phyloP scores from a whole-genome alignment of 2,113 vertebrate species.

The Ginglymostoma cirratum region DNA sequence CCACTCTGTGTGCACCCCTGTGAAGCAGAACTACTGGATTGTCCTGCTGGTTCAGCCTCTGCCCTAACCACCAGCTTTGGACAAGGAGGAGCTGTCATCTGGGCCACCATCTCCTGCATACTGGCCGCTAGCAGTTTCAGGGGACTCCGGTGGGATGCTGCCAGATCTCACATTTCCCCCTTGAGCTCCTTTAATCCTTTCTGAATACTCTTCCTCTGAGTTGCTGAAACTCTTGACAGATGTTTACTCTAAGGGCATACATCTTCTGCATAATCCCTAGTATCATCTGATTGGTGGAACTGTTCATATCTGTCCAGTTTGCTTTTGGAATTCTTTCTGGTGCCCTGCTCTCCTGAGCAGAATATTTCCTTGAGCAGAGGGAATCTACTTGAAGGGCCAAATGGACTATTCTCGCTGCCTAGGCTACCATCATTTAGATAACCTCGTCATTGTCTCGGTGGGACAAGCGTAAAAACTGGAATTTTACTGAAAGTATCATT shows the following conservation, averaged over 20 bases:
- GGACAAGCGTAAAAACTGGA: not conserved
- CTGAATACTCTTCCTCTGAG: not conserved
- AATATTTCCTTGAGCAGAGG: not conserved
- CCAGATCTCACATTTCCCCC: constrained; percentile 27
- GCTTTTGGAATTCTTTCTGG: not conserved
- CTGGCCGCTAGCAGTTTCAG: constrained; percentile 32
- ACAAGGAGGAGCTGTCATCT: constrained; percentile 34
- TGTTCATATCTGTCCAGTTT: constrained; percentile 23
- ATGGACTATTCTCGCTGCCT: not conserved
- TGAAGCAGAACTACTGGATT: constrained; percentile 36
- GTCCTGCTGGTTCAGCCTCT: constrained; percentile 37
- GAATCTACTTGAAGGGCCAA: not conserved
- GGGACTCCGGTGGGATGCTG: constrained; percentile 32
- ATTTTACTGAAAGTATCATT: not conserved
- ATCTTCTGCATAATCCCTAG: not conserved
- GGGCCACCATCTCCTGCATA: constrained; percentile 34
- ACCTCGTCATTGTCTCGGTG: not conserved
- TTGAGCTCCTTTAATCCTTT: not conserved
- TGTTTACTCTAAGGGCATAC: not conserved
- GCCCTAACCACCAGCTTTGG: constrained; percentile 35
- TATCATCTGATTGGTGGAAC: constrained; percentile 24
- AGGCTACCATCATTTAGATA: not conserved
- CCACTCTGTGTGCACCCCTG: constrained; percentile 37
- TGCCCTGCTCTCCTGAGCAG: not conserved
- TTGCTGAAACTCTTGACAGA: constrained; percentile 13